A percentile compares a stretch with the other conserved stretches of the same genome.
These are phyloP conservation scores for Zoanthus gigantus DNA, from an alignment of 92 coral and sea anemone genomes.

Conservation along the genomic window DNA sequence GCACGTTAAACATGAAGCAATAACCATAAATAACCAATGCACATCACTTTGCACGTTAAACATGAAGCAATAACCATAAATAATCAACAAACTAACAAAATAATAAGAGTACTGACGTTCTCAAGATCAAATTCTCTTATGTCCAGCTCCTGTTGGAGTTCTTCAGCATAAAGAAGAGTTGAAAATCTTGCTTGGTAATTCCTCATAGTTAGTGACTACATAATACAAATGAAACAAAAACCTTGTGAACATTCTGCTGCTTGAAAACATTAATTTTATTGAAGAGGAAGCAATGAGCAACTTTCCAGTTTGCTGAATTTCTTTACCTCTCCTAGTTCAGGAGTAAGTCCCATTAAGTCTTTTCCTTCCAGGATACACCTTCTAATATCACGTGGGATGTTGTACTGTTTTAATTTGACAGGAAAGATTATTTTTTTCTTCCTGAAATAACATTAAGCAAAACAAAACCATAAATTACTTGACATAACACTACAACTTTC, in stretches of 20 bases:
- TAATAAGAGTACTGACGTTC: slow-evolving; percentile 35
- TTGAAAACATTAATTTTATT: no score
- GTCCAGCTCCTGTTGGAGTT: slow-evolving; percentile 95
- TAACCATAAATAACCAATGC: neutral
- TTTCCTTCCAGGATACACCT: slow-evolving; percentile 75
- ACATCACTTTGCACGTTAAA: no score
- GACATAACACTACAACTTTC: no score
- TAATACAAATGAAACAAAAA: neutral
- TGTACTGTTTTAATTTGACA: slow-evolving; percentile 78
- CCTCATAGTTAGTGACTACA: slow-evolving; percentile 80
- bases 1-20: neutral
- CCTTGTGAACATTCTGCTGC: neutral
- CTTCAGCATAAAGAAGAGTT: slow-evolving; percentile 85
- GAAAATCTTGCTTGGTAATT: slow-evolving; percentile 84
- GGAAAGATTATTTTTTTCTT: slow-evolving; percentile 83
- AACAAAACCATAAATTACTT: no score
- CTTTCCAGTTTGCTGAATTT: no score
- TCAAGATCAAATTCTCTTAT: slow-evolving; percentile 95
- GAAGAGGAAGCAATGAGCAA: no score
- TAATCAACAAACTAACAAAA: neutral
- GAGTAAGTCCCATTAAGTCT: slow-evolving; percentile 76
- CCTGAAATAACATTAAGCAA: slow-evolving; percentile 35
- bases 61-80: neutral
- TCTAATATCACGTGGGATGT: slow-evolving; percentile 87
- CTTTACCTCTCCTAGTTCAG: slow-evolving; percentile 83